Conservation (phyloP, 1,140 invertebrate species). For the Bombus difficillimus region DNA sequence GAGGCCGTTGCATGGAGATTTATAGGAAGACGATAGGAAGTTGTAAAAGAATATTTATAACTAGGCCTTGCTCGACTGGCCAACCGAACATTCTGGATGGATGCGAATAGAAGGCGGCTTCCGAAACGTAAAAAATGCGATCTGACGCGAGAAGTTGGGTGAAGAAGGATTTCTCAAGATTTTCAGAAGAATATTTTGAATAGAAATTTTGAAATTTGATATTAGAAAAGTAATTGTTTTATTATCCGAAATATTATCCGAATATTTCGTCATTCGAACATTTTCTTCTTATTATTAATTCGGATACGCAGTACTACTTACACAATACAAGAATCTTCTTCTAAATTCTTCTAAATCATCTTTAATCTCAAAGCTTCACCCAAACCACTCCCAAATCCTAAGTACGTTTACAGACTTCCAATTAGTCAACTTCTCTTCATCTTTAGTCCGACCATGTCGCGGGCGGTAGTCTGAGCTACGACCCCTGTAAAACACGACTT, state of each 20-base stretch:
- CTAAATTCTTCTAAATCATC: not conserved
- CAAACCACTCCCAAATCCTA: not conserved
- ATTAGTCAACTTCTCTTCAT: conserved; percentile 13
- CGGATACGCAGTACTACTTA: too few relatives aligned
- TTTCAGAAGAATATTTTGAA: not conserved
- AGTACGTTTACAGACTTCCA: not conserved
- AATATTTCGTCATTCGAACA: too few relatives aligned
- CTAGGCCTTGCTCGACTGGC: not conserved
- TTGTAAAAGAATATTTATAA: conserved; percentile 54
- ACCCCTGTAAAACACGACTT: conserved; percentile 60
- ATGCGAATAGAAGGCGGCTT: not conserved
- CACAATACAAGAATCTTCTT: not conserved
- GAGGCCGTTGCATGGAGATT: conserved; percentile 35
- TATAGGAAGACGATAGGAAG: conserved; percentile 47
- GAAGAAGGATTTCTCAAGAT: not conserved
- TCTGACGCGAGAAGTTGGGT: not conserved
- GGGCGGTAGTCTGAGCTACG: conserved; percentile 28
- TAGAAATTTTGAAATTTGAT: too few relatives aligned
- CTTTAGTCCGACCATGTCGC: conserved; percentile 33
- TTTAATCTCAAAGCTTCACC: not conserved
- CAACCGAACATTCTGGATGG: not conserved
- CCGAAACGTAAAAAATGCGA: not conserved
- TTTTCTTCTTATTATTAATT: too few relatives aligned
- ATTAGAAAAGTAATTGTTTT: too few relatives aligned
- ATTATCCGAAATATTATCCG: too few relatives aligned